phyloP scores from a whole-genome alignment of 2,888 invertebrate genomes.

The Patella caerulea region DNA sequence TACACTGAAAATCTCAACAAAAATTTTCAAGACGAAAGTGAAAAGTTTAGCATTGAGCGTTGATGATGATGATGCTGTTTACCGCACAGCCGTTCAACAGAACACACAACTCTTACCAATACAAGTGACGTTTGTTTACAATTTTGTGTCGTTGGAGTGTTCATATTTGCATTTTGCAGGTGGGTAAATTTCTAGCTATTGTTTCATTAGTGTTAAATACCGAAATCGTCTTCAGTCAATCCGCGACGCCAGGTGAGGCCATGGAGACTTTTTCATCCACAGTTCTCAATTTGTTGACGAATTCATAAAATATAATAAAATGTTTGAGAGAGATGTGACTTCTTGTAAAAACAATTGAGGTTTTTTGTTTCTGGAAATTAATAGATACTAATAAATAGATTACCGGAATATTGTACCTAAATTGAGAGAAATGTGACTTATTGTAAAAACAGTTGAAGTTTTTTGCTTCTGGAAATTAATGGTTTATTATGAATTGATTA shows the following conservation, averaged over 20 bases:
- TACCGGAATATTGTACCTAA: too few species aligned
- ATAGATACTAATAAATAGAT: too few species aligned
- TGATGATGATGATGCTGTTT: neutral
- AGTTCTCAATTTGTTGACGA: neutral
- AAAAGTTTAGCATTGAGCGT: neutral
- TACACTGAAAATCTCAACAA: neutral
- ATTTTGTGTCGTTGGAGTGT: neutral
- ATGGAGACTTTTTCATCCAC: neutral
- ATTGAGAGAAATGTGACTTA: too few species aligned
- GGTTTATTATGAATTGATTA: too few species aligned
- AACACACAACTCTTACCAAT: neutral
- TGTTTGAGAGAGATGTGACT: too few species aligned
- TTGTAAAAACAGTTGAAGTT: too few species aligned
- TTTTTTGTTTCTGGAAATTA: too few species aligned
- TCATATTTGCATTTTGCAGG: conserved; percentile 5
- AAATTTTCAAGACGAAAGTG: neutral
- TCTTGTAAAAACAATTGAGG: too few species aligned
- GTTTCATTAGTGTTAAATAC: conserved; percentile 10
- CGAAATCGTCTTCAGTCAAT: neutral
- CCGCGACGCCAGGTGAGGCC: conserved; percentile 1
- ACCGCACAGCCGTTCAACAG: neutral
- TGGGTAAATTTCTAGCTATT: conserved; percentile 10
- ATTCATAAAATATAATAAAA: neutral
- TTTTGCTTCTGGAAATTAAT: too few species aligned
- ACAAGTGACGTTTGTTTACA: conserved; percentile 1